phyloP scores from a whole-genome alignment of 2,113 vertebrate species.

The Pogona vitticeps region DNA sequence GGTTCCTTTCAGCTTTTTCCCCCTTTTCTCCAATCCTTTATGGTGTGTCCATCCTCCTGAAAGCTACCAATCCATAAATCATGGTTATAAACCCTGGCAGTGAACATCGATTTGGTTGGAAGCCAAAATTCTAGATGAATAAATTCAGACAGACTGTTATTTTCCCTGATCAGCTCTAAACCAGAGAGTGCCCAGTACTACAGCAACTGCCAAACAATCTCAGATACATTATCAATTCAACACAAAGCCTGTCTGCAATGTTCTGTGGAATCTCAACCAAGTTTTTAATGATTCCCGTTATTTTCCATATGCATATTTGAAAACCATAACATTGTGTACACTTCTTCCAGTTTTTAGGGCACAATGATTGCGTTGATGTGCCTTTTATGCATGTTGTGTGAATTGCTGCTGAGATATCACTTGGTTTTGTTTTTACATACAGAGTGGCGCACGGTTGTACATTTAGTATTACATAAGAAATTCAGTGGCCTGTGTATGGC shows the following conservation, averaged over 20 bases:
- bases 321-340: conserved; percentile 12
- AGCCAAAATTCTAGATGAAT: conserved; percentile 31
- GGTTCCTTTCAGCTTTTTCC: conserved; percentile 28
- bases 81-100: conserved; percentile 40
- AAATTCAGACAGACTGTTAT: conserved; percentile 46
- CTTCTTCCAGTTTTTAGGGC: conserved; percentile 21
- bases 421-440: conserved; percentile 3
- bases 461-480: conserved; percentile 17
- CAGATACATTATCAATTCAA: conserved; percentile 43
- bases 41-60: conserved; percentile 15
- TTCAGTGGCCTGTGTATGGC: not conserved
- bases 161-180: conserved; percentile 34
- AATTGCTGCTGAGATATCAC: not conserved
- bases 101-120: conserved; percentile 28
- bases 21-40: conserved; percentile 1
- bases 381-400: conserved; percentile 11
- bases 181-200: conserved; percentile 31
- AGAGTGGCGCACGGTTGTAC: not conserved
- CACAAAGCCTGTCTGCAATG: conserved; percentile 34
- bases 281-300: conserved; percentile 32
- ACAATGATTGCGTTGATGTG: conserved; percentile 12
- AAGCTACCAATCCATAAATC: conserved; percentile 21
- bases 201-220: conserved; percentile 50
- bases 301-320: conserved; percentile 35
- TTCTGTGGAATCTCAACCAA: conserved; percentile 47